These are phyloP conservation scores for Odontothrips loti DNA, from an alignment of 2,888 invertebrate species.

Conservation along the genomic window DNA sequence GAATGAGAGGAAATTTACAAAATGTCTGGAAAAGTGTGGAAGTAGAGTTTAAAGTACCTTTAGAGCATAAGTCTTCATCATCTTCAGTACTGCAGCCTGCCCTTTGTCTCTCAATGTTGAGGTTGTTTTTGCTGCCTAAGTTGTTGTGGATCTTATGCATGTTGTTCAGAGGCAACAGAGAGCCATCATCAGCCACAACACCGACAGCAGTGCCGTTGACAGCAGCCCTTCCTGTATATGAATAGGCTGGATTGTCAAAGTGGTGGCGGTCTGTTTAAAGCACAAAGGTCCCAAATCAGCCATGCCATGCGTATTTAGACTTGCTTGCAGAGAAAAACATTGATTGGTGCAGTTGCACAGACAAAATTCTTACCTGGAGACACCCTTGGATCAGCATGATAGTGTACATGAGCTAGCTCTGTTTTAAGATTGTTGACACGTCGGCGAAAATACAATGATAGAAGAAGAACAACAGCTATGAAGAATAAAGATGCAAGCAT, in stretches of 20 bases:
- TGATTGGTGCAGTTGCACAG: too few species aligned
- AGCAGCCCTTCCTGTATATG: constrained; percentile 47
- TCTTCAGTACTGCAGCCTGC: constrained; percentile 52
- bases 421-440: constrained; percentile 77
- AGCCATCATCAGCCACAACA: constrained; percentile 45
- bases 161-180: constrained; percentile 49
- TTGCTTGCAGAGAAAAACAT: neutral
- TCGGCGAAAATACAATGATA: constrained; percentile 73
- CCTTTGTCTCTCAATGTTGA: constrained; percentile 57
- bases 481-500: constrained; percentile 62
- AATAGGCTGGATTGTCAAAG: constrained; percentile 90
- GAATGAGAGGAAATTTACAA: constrained; percentile 8
- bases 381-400: constrained; percentile 70
- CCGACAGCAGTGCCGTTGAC: constrained; percentile 32
- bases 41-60: neutral
- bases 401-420: constrained; percentile 83
- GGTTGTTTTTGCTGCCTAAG: constrained; percentile 56
- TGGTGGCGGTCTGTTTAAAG: constrained; percentile 66
- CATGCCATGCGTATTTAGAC: neutral
- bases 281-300: constrained; percentile 27
- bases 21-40: neutral
- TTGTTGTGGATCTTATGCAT: constrained; percentile 55
- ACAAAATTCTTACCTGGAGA: constrained; percentile 52
- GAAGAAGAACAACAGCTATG: constrained; percentile 56
- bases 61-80: constrained; percentile 42